Evolutionary conservation across 2,888 invertebrate species (phyloP).

Genomic region (Agrotis segetum): DNA sequence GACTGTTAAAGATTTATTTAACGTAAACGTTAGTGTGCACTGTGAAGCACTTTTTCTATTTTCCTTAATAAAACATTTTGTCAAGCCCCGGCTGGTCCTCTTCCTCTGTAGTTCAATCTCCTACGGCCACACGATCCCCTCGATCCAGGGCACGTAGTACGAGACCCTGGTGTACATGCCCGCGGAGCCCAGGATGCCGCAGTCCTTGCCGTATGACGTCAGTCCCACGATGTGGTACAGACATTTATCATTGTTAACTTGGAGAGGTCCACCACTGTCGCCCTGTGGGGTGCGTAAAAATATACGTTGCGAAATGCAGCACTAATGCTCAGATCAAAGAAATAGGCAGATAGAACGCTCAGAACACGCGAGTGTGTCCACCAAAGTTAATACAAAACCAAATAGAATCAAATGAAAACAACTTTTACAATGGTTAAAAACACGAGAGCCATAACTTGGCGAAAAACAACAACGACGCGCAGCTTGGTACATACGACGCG

Average conservation of each 20-base stretch:
- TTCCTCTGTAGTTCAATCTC: slow-evolving; percentile 33
- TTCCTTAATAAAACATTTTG: slow-evolving; percentile 12
- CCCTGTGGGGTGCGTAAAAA: slow-evolving; percentile 37
- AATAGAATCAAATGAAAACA: too few species aligned
- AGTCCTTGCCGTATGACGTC: slow-evolving; percentile 85
- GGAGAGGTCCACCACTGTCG: slow-evolving; percentile 67
- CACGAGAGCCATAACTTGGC: too few species aligned
- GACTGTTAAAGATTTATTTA: neutral
- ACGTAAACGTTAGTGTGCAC: neutral
- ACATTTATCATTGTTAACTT: slow-evolving; percentile 73
- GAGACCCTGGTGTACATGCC: slow-evolving; percentile 92
- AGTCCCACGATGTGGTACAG: slow-evolving; percentile 88
- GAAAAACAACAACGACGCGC: too few species aligned
- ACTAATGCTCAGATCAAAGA: too few species aligned
- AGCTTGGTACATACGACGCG: too few species aligned
- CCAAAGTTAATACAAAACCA: too few species aligned
- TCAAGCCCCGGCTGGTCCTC: slow-evolving; percentile 3
- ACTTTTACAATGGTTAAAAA: too few species aligned
- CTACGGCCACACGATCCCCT: slow-evolving; percentile 89
- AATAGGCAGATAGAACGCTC: too few species aligned
- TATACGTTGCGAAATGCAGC: too few species aligned
- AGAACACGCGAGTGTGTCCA: too few species aligned
- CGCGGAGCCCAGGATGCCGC: slow-evolving; percentile 81
- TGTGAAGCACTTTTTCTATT: neutral
- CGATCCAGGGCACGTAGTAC: slow-evolving; percentile 91